A percentile compares a stretch with the other conserved stretches of the same genome.
These are phyloP conservation scores for Drosophila aff. DNA, from an alignment of 1,140 invertebrate genomes.

Conservation along the genomic window DNA sequence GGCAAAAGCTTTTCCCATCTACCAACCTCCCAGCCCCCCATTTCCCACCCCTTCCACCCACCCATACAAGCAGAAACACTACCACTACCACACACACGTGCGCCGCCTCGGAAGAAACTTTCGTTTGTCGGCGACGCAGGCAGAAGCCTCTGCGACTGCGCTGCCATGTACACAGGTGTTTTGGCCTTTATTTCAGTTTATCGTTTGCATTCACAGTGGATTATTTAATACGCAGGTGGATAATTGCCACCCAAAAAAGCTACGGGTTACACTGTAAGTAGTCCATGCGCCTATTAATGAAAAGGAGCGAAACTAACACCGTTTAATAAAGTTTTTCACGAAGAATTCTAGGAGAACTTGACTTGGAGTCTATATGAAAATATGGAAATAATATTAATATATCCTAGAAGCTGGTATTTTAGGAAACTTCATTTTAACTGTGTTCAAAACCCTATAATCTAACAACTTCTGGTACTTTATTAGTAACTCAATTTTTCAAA, in stretches of 20 bases:
- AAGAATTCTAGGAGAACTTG: background rate
- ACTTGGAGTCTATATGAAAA: background rate
- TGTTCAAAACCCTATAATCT: no score
- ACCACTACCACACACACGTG: constrained; percentile 8
- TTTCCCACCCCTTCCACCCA: constrained; percentile 5
- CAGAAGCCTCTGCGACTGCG: constrained; percentile 48
- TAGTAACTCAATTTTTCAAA: background rate
- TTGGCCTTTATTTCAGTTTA: constrained; percentile 69
- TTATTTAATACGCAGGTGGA: constrained; percentile 57
- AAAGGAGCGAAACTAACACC: background rate
- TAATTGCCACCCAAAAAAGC: constrained; percentile 45
- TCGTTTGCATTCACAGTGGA: constrained; percentile 61
- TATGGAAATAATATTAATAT: no score
- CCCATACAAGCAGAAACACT: background rate
- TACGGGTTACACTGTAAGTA: constrained; percentile 58
- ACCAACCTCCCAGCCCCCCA: constrained; percentile 13
- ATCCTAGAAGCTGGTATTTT: background rate
- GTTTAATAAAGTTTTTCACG: background rate
- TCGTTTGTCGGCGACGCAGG: constrained; percentile 37
- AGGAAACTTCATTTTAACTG: background rate
- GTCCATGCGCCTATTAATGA: background rate
- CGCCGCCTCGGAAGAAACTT: constrained; percentile 42
- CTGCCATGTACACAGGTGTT: constrained; percentile 78
- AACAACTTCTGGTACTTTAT: no score
- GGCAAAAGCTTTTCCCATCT: constrained; percentile 62